Percentiles rank a stretch among this genome's conserved stretches.
These are phyloP conservation scores for Fragum fragum DNA, from an alignment of 2,888 invertebrate species.

Conservation along the genomic window DNA sequence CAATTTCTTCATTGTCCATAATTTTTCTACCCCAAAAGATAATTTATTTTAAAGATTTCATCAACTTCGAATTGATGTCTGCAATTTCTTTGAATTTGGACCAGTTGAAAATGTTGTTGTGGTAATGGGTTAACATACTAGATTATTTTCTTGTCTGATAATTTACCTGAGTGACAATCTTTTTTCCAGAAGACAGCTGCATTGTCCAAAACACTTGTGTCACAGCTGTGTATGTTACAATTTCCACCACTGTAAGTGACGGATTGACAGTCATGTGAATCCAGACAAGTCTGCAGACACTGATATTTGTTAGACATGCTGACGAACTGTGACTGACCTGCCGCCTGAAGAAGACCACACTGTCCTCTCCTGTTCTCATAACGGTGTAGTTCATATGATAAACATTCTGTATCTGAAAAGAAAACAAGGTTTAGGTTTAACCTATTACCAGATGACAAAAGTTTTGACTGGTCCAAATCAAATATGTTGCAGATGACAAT, in stretches of 20 bases:
- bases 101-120: no score
- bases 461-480: no score
- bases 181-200: background rate
- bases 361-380: background rate
- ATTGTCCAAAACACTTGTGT: background rate
- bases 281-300: constrained; percentile 7
- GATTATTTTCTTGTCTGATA: background rate
- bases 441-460: no score
- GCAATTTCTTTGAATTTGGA: no score
- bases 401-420: constrained; percentile 9
- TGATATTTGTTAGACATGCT: background rate
- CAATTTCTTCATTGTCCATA: no score
- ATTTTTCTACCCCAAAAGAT: no score
- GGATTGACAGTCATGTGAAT: background rate
- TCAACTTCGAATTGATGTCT: no score
- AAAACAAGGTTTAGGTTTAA: no score
- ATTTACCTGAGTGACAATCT: constrained; percentile 4
- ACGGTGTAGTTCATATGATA: background rate
- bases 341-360: background rate
- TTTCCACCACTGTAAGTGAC: background rate
- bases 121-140: no score
- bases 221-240: background rate
- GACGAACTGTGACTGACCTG: no score
- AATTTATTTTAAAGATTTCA: no score
- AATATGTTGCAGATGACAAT: no score